These are phyloP conservation scores for Parapristionchus giblindavisi DNA, from an alignment of 2,888 invertebrate species.

Conservation along the genomic window DNA sequence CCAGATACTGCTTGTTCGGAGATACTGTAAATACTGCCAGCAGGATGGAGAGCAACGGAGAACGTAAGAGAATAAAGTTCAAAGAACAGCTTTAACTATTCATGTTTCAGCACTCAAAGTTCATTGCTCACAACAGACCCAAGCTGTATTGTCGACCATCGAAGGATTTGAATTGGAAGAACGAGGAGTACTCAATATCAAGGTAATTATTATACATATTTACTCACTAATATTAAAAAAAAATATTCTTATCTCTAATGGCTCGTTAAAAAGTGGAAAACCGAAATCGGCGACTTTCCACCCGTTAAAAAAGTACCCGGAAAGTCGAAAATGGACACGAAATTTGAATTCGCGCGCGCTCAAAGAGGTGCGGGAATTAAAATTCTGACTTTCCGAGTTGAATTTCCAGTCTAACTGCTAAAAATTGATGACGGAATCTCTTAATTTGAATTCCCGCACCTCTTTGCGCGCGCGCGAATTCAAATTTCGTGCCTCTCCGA, in stretches of 20 bases:
- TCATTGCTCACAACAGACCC: constrained; percentile 64
- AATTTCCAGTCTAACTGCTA: too few relatives aligned
- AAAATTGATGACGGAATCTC: too few relatives aligned
- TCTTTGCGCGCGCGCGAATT: too few relatives aligned
- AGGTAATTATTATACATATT: constrained; percentile 44
- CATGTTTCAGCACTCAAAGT: constrained; percentile 62
- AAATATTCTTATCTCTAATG: background rate
- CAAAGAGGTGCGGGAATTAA: too few relatives aligned
- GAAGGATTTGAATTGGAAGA: constrained; percentile 64
- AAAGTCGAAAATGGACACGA: too few relatives aligned
- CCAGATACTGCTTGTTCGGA: constrained; percentile 70
- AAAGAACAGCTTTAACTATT: background rate
- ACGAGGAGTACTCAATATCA: constrained; percentile 63
- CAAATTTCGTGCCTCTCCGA: too few relatives aligned
- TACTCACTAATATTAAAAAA: background rate
- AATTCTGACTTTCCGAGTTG: too few relatives aligned
- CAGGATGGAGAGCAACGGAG: constrained; percentile 80
- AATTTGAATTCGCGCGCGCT: too few relatives aligned
- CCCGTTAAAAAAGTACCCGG: too few relatives aligned
- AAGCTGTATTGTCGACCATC: constrained; percentile 49
- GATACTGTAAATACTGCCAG: constrained; percentile 72
- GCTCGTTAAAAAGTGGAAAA: too few relatives aligned
- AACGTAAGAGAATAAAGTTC: constrained; percentile 76
- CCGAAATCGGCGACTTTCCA: too few relatives aligned
- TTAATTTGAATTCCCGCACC: too few relatives aligned